Conservation (phyloP, 2,113 vertebrate species). For the Rhodinocichla rosea region DNA sequence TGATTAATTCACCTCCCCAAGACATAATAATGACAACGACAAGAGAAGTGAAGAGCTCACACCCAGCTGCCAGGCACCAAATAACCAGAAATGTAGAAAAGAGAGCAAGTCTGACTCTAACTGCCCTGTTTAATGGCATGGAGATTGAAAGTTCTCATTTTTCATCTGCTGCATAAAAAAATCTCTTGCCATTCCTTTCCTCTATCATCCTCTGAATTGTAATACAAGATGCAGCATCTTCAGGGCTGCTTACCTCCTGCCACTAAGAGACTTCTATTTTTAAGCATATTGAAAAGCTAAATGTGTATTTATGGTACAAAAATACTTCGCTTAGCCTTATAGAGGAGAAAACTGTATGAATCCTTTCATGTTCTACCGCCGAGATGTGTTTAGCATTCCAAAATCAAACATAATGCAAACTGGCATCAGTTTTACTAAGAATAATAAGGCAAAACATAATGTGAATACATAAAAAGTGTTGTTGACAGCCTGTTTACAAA, state of each 20-base stretch:
- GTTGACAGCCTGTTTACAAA: constrained; percentile 53
- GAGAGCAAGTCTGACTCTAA: neutral
- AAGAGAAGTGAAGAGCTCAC: neutral
- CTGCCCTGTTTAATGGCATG: neutral
- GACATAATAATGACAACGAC: neutral
- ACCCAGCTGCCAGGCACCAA: neutral
- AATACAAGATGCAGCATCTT: neutral
- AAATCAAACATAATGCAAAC: neutral
- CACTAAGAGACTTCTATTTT: neutral
- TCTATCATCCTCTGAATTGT: neutral
- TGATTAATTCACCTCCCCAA: neutral
- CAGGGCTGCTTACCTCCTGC: neutral
- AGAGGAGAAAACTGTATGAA: neutral
- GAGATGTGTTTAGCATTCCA: neutral
- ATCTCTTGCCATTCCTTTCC: neutral
- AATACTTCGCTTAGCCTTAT: neutral
- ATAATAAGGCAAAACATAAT: constrained; percentile 6
- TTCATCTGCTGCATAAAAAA: neutral
- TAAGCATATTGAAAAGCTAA: neutral
- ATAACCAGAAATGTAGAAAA: neutral
- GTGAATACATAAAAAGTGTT: neutral
- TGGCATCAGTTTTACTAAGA: constrained; percentile 3
- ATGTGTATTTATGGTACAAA: neutral
- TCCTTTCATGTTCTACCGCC: neutral
- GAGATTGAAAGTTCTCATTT: neutral